Percentiles rank a stretch among this genome's conserved stretches.
These are phyloP conservation scores for Gnathochromis pfefferi DNA, from an alignment of 2,113 vertebrate species.

Conservation along the genomic window DNA sequence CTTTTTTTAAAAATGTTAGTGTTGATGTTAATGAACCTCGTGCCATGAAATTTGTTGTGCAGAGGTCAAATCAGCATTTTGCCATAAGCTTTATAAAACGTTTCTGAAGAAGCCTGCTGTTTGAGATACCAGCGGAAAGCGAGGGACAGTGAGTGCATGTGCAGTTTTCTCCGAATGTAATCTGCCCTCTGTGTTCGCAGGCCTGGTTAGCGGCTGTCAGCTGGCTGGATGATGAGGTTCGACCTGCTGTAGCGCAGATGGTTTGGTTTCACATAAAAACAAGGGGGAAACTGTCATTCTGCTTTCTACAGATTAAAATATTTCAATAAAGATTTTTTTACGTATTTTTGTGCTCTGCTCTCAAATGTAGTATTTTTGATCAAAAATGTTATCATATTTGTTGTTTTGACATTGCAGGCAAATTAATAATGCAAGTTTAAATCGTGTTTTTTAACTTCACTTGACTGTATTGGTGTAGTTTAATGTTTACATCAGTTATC, in stretches of 20 bases:
- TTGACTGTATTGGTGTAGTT: neutral
- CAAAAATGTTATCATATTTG: neutral
- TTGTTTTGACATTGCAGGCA: neutral
- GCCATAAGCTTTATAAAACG: neutral
- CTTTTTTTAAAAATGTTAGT: neutral
- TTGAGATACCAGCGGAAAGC: neutral
- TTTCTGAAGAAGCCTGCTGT: neutral
- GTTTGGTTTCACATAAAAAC: slow-evolving; percentile 7
- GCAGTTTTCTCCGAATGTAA: slow-evolving; percentile 29
- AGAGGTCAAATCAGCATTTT: neutral
- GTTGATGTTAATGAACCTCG: neutral
- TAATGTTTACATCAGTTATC: neutral
- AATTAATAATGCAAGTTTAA: neutral
- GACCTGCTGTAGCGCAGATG: slow-evolving; percentile 32
- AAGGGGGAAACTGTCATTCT: neutral
- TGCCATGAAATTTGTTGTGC: neutral
- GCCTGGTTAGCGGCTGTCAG: slow-evolving; percentile 22
- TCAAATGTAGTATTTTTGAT: neutral
- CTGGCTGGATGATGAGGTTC: slow-evolving; percentile 32
- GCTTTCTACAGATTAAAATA: slow-evolving; percentile 17
- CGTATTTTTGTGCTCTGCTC: neutral
- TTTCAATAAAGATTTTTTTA: slow-evolving; percentile 26
- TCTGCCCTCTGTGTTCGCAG: slow-evolving; percentile 11
- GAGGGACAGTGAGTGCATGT: neutral
- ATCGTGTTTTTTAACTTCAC: neutral